Evolutionary conservation across 2,888 invertebrate genomes (phyloP), one percentile per base, ranked within the genome.

Genomic region (Augochlorella aurata): DNA sequence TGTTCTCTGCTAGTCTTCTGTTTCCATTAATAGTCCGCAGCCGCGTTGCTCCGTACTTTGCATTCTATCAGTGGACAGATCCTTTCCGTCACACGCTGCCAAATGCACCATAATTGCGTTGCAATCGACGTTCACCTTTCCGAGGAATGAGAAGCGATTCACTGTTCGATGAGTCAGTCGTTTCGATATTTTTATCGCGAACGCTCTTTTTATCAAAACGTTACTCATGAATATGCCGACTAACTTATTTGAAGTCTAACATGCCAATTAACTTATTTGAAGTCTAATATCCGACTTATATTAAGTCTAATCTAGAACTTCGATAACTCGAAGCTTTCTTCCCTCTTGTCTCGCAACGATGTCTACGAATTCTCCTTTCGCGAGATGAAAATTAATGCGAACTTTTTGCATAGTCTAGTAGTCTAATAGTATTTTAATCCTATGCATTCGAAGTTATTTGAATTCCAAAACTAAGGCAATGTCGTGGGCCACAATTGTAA

Each of bases 21-120:
- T 81, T 79, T 85, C 87, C 87, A 87, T 83, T 83, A 87, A 87
- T 83, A 85, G 79, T 83, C 38, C 81, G 65, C 81, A 68, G 77
- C 68, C 72, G 61, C 72, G 47, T 71, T 79, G 84, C 74, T 74
- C 58, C 50, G 54, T 54, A 83, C 76, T 58, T 78, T 16, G 29
- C 58, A 65, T 70, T 76, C 85, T 66, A 78, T 74, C 75, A 50
- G 45, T 24, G 74, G 54, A 44, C 54, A 75, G 65, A 74, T 54
- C 76, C 71, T 72, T 68, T 61, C 58, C 79, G 69, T 76, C 58
- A 49, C n/a, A 18, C 50, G 45, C 61, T 72, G 79, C 72, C 68
- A 76, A 66, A 68, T 70, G 52, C 29, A 21, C 74, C 74, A 63
- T 81, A 67, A 82, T 71, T 68, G 71, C 74, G 47, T 49, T 65